Conservation (phyloP, 2,888 invertebrate genomes). For the Lapara coniferarum region DNA sequence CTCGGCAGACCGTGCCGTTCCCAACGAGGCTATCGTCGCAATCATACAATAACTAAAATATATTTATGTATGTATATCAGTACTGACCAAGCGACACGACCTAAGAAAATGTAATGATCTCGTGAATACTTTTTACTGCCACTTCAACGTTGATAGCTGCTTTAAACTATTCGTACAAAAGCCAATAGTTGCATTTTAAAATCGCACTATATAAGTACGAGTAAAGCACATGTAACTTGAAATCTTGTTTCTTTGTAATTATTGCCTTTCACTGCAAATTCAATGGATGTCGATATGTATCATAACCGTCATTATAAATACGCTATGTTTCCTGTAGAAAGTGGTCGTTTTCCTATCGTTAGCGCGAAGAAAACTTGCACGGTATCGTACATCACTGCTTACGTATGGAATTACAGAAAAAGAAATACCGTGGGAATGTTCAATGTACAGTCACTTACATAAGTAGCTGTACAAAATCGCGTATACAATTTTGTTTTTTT, state of each 20-base stretch:
- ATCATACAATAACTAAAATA: too few relatives aligned
- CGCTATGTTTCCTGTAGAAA: constrained; percentile 53
- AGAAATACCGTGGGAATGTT: neutral
- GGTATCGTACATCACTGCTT: neutral
- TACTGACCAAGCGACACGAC: neutral
- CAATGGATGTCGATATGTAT: constrained; percentile 29
- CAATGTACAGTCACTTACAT: neutral
- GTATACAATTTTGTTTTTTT: too few relatives aligned
- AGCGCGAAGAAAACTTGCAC: constrained; percentile 41
- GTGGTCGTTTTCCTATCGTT: constrained; percentile 39
- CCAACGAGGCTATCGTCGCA: too few relatives aligned
- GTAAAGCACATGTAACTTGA: neutral
- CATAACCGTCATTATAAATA: constrained; percentile 40
- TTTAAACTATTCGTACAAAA: neutral
- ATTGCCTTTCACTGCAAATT: constrained; percentile 30
- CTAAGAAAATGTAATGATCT: too few relatives aligned
- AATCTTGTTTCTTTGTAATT: constrained; percentile 30
- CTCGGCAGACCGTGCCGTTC: too few relatives aligned
- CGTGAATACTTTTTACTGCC: too few relatives aligned
- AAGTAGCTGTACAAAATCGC: neutral
- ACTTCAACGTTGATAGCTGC: neutral
- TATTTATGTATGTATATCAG: too few relatives aligned
- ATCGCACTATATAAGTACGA: neutral
- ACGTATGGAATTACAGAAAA: too few relatives aligned
- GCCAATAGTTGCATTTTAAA: neutral